Evolutionary conservation across 1,140 invertebrate genomes (phyloP).

Genomic region (Sycophaga agraensis): DNA sequence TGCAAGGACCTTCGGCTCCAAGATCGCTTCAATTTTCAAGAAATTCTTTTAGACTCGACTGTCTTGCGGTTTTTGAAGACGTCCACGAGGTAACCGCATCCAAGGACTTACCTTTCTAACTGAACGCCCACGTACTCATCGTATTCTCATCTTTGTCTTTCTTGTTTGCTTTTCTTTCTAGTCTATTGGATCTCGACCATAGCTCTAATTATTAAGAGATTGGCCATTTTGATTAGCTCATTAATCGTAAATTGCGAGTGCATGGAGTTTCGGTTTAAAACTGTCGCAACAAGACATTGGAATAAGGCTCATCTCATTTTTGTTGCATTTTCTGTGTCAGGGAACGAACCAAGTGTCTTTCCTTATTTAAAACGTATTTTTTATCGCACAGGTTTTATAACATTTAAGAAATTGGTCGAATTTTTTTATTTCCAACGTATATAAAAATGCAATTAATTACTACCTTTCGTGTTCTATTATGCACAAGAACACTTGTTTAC

Average conservation of each 20-base stretch:
- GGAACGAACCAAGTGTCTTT: no score
- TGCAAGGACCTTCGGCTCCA: slow-evolving; percentile 31
- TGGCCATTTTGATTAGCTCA: neutral
- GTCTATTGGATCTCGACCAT: neutral
- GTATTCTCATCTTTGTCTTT: neutral
- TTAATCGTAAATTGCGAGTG: neutral
- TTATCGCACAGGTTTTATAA: no score
- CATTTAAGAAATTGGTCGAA: no score
- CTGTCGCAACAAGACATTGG: no score
- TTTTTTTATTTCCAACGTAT: no score
- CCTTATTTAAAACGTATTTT: no score
- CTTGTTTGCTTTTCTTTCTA: slow-evolving; percentile 1
- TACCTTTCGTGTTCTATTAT: no score
- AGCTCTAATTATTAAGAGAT: slow-evolving; percentile 5
- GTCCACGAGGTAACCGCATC: slow-evolving; percentile 32
- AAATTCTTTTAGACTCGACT: slow-evolving; percentile 27
- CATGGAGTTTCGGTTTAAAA: neutral
- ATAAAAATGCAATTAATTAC: no score
- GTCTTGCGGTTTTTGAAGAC: slow-evolving; percentile 33
- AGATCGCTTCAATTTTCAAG: slow-evolving; percentile 31
- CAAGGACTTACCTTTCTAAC: slow-evolving; percentile 36
- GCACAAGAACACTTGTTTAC: no score
- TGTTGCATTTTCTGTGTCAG: no score
- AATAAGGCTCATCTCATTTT: no score
- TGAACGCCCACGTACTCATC: slow-evolving; percentile 8